These are phyloP conservation scores for Chrysocyon brachyurus DNA, from an alignment of 2,797 vertebrate species.

Conservation along the genomic window DNA sequence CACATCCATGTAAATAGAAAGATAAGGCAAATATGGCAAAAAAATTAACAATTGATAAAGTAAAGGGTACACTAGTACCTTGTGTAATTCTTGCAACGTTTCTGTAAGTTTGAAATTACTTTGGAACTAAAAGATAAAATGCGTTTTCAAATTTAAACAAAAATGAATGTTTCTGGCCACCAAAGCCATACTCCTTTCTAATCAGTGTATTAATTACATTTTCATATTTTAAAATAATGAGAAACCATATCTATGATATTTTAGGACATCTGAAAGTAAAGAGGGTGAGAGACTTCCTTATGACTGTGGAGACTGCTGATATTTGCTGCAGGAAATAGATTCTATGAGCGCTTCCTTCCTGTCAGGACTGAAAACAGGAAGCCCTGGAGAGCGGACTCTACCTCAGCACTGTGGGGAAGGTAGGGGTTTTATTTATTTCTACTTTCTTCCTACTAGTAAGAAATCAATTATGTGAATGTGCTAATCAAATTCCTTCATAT, in stretches of 20 bases:
- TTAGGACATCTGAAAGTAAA: not conserved
- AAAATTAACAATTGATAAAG: not conserved
- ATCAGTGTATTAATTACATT: constrained; percentile 85
- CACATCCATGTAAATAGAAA: not conserved
- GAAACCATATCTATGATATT: constrained; percentile 5
- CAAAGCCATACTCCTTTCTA: constrained; percentile 84
- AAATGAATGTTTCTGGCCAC: constrained; percentile 85
- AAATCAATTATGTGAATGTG: not conserved
- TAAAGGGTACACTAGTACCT: not conserved
- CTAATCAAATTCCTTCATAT: constrained; percentile 5
- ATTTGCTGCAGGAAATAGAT: not conserved
- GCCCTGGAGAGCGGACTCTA: not conserved
- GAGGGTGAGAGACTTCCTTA: not conserved
- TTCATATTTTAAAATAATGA: constrained; percentile 76
- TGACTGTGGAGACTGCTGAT: not conserved
- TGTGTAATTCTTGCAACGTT: not conserved
- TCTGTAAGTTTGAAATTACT: constrained; percentile 28
- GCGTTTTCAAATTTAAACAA: constrained; percentile 80
- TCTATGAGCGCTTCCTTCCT: constrained; percentile 1
- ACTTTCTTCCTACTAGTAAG: constrained; percentile 24
- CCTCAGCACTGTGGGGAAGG: not conserved
- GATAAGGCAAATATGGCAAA: not conserved
- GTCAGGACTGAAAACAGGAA: not conserved
- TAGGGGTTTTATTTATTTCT: constrained; percentile 27
- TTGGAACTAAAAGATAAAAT: constrained; percentile 29